Percentiles rank a stretch among this genome's conserved stretches.
These are phyloP conservation scores for Pseudanteris insignis DNA, from an alignment of 2,888 invertebrate genomes.

Conservation along the genomic window DNA sequence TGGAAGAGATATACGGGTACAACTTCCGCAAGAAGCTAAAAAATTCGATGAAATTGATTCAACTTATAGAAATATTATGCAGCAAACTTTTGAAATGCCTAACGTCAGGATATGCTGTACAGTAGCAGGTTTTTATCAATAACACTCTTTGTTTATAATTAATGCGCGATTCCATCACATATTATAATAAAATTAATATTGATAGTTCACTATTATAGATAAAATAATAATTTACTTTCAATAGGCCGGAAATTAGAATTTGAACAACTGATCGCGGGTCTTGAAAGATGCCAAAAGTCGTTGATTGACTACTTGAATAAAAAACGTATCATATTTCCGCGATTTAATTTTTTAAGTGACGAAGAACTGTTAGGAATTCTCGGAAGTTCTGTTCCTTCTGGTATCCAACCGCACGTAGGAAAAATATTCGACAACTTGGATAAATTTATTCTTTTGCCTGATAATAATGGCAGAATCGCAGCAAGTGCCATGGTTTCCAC, in stretches of 20 bases:
- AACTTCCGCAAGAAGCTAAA: conserved; percentile 88
- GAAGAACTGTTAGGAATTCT: conserved; percentile 90
- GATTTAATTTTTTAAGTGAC: conserved; percentile 94
- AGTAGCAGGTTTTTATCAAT: conserved; percentile 65
- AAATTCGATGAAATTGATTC: conserved; percentile 91
- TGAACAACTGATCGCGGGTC: conserved; percentile 74
- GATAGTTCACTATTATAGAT: neutral
- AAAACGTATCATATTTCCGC: conserved; percentile 86
- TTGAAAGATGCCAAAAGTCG: conserved; percentile 92
- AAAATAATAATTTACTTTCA: neutral
- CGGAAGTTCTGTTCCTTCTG: conserved; percentile 83
- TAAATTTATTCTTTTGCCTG: conserved; percentile 75
- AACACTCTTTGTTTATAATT: too few species aligned
- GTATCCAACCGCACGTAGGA: conserved; percentile 92
- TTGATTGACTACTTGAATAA: conserved; percentile 89
- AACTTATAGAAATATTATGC: conserved; percentile 84
- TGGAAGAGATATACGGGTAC: conserved; percentile 85
- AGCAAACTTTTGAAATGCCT: conserved; percentile 81
- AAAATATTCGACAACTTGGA: conserved; percentile 96
- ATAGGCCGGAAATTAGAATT: conserved; percentile 82
- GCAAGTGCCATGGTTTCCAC: conserved; percentile 87
- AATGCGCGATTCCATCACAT: too few species aligned
- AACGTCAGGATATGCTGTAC: conserved; percentile 84
- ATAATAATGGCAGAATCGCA: conserved; percentile 73
- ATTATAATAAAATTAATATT: neutral